A percentile compares a stretch with the other conserved stretches of the same genome.
phyloP scores from a whole-genome alignment of 2,888 invertebrate genomes.

The Sinohyriopsis cumingii region DNA sequence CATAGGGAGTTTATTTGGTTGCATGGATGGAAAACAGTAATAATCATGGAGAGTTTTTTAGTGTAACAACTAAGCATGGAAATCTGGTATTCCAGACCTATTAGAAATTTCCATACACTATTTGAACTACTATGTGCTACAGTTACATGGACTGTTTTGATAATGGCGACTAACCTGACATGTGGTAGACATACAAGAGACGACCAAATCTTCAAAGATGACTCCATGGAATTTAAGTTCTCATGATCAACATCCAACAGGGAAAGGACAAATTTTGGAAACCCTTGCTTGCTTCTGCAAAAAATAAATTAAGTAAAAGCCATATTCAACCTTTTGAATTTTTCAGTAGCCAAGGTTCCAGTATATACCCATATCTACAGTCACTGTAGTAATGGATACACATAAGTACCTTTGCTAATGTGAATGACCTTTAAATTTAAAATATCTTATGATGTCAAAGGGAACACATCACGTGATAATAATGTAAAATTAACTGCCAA shows the following conservation, averaged over 20 bases:
- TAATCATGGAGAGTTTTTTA: not conserved
- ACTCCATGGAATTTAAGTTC: not conserved
- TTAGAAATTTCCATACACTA: not conserved
- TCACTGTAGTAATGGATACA: too few species aligned
- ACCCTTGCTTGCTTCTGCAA: conserved; percentile 2
- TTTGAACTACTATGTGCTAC: conserved; percentile 1
- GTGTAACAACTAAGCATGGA: not conserved
- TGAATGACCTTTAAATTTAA: too few species aligned
- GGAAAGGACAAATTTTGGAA: conserved; percentile 2
- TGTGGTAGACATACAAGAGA: conserved; percentile 62
- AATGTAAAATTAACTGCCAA: too few species aligned
- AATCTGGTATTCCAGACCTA: not conserved
- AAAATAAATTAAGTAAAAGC: not conserved
- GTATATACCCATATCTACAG: too few species aligned
- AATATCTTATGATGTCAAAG: too few species aligned
- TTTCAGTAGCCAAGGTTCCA: too few species aligned
- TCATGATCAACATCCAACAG: conserved; percentile 2
- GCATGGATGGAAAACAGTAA: too few species aligned
- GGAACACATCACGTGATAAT: too few species aligned
- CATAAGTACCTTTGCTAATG: too few species aligned
- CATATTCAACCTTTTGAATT: too few species aligned
- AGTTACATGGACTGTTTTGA: not conserved
- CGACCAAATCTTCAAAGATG: conserved; percentile 46
- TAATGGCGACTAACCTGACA: conserved; percentile 48
- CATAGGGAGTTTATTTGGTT: too few species aligned